A percentile compares a stretch with the other conserved stretches of the same genome.
Conservation (phyloP, 2,113 vertebrate species). For the Xiphophorus hellerii region DNA sequence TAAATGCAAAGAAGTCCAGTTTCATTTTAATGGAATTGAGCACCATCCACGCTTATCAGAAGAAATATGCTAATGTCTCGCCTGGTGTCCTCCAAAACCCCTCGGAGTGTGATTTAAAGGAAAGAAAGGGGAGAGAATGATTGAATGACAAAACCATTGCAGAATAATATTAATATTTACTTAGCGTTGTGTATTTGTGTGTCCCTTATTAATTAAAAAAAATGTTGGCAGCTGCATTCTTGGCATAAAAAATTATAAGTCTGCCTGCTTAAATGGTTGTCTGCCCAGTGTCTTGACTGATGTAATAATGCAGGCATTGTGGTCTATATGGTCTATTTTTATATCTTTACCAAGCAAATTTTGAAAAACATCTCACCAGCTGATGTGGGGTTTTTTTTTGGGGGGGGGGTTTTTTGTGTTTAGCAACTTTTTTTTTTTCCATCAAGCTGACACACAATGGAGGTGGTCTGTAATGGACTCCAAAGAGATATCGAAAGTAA, state of each 20-base stretch:
- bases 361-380: background rate
- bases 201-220: slow-evolving; percentile 6
- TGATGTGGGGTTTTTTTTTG: slow-evolving; percentile 16
- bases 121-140: slow-evolving; percentile 36
- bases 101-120: slow-evolving; percentile 24
- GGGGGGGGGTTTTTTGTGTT: background rate
- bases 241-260: background rate
- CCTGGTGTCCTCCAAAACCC: slow-evolving; percentile 46
- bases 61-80: slow-evolving; percentile 64
- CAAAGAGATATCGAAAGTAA: slow-evolving; percentile 32
- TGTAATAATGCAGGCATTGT: background rate
- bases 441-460: slow-evolving; percentile 51
- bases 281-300: background rate
- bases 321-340: background rate
- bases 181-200: background rate
- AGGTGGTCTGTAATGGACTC: slow-evolving; percentile 47
- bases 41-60: slow-evolving; percentile 62
- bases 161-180: slow-evolving; percentile 27
- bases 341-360: background rate
- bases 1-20: slow-evolving; percentile 62
- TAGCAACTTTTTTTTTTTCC: slow-evolving; percentile 16
- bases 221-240: background rate
- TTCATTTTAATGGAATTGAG: slow-evolving; percentile 69
- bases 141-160: slow-evolving; percentile 38
- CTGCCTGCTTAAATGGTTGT: background rate